Evolutionary conservation across 2,113 vertebrate species (phyloP).

Genomic region (Cisticola juncidis): DNA sequence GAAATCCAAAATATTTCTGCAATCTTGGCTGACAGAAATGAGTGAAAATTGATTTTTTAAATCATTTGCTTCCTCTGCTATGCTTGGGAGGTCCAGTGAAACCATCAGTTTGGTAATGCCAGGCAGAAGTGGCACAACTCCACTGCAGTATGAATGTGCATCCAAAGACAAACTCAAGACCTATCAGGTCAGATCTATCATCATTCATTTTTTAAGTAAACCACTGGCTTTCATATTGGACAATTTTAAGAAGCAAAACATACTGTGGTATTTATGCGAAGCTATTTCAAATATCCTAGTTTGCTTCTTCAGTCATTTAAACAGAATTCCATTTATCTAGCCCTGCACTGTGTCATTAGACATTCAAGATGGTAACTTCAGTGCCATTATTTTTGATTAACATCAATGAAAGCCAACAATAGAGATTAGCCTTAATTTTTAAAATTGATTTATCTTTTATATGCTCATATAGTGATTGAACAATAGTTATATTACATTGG

Average conservation of each 20-base stretch:
- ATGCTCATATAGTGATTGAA: neutral
- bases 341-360: neutral
- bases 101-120: neutral
- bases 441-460: constrained; percentile 5
- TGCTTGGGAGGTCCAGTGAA: neutral
- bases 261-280: neutral
- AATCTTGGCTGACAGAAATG: neutral
- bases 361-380: neutral
- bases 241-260: neutral
- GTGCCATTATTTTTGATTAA: constrained; percentile 29
- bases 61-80: neutral
- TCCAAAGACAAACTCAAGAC: neutral
- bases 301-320: neutral
- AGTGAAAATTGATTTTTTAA: neutral
- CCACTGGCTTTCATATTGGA: neutral
- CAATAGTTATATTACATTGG: constrained; percentile 45
- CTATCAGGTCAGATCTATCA: neutral
- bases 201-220: neutral
- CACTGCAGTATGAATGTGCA: neutral
- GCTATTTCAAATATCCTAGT: neutral
- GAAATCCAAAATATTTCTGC: neutral
- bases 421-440: constrained; percentile 3
- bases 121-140: neutral
- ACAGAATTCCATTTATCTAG: neutral
- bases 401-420: constrained; percentile 18